phyloP scores from a whole-genome alignment of 1,140 invertebrate genomes.

The Drosophila novamexicana region DNA sequence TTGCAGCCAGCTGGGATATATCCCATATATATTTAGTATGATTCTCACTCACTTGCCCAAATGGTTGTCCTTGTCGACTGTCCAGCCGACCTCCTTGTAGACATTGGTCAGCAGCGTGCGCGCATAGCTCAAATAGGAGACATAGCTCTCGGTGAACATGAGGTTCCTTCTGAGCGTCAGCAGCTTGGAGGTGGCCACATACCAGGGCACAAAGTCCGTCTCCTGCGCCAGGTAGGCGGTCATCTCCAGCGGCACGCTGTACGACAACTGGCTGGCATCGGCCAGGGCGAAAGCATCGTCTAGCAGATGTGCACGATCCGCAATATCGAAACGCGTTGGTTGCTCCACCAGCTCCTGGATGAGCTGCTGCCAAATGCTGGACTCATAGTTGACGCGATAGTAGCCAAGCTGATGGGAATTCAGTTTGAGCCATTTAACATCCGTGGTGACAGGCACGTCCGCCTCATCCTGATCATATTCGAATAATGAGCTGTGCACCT shows the following conservation, averaged over 20 bases:
- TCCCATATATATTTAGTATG: neutral
- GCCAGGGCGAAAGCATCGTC: constrained; percentile 95
- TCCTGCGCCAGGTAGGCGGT: constrained; percentile 89
- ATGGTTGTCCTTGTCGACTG: constrained; percentile 85
- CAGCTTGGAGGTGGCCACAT: constrained; percentile 87
- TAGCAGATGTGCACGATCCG: constrained; percentile 92
- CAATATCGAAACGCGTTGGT: constrained; percentile 85
- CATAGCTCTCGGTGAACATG: constrained; percentile 86
- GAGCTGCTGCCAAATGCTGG: constrained; percentile 88
- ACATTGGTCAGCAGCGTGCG: constrained; percentile 84
- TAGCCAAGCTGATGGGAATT: constrained; percentile 94
- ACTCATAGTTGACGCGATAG: constrained; percentile 93
- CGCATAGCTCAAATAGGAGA: constrained; percentile 87
- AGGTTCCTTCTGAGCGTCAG: constrained; percentile 86
- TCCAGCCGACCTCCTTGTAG: constrained; percentile 87
- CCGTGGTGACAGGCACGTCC: constrained; percentile 5
- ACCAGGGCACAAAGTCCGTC: constrained; percentile 90
- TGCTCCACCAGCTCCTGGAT: constrained; percentile 85
- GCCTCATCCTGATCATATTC: constrained; percentile 25
- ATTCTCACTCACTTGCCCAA: constrained; percentile 60
- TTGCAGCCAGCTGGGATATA: neutral
- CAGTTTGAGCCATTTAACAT: constrained; percentile 91
- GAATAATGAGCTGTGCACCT: constrained; percentile 70
- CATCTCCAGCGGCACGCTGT: constrained; percentile 88
- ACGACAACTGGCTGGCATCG: constrained; percentile 88